Evolutionary conservation across 2,888 invertebrate species (phyloP), one percentile per base, ranked within the genome.

Genomic region (Trimorus sp.): DNA sequence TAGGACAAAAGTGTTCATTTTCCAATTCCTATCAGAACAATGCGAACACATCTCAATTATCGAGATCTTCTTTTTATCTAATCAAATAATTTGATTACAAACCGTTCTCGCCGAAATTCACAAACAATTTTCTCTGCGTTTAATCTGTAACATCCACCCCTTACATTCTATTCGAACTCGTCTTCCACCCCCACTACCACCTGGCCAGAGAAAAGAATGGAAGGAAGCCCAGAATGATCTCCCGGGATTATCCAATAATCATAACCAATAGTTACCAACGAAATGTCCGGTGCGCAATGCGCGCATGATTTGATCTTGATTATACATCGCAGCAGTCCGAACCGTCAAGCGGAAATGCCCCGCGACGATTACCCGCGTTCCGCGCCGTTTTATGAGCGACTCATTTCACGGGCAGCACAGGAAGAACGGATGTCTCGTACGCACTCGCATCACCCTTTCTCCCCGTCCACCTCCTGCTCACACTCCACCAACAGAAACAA

Each of bases 381-480:
- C 49, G 71, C 76, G 59, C 70, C 66, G 62, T 49, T 84, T 84
- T 80, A 82, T 68, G 76, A 73, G 53, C 71, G 59, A 68, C 81
- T 76, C 73, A 83, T 83, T 83, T 84, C 16, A 53, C 36, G 14
- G 76, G 77, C 85, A 85, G 79, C 83, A 84, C 84, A 86, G 84
- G 86, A 88, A 86, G 87, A 88, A 74, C 87, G 87, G 87, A 88
- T 89, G 86, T 85, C 86, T 81, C 84, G 16, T 70, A 65, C 82
- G 70, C 83, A 78, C 26, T 26, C 26, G 26, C 26, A 26, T 26
- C 26, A 26, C 26, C 26, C 26, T 3, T 26, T 26, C 26, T 4
- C 26, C 26, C 2, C 26, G n/a, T n/a, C n/a, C n/a, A n/a, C n/a
- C n/a, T n/a, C 26, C 26, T 4, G 2, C 26, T 26, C 26, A 3